These are phyloP conservation scores for Carassius auratus DNA, from an alignment of 2,113 vertebrate species.

Conservation along the genomic window DNA sequence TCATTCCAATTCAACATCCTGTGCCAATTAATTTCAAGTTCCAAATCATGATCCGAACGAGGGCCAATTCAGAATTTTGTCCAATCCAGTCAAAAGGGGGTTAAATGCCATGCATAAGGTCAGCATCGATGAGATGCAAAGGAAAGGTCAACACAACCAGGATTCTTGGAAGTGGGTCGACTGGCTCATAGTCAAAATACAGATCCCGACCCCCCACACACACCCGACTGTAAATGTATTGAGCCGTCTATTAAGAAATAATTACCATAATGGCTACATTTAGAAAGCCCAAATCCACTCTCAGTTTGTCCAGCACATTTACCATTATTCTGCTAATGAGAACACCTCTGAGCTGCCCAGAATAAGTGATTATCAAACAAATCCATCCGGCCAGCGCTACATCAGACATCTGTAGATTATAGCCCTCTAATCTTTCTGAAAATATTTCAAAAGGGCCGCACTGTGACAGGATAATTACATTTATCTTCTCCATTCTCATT, in stretches of 20 bases:
- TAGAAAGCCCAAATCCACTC: constrained; percentile 22
- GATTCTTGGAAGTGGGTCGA: constrained; percentile 9
- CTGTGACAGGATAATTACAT: constrained; percentile 35
- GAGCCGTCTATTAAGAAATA: not conserved
- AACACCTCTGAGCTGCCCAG: not conserved
- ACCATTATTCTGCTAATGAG: constrained; percentile 25
- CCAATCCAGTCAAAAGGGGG: not conserved
- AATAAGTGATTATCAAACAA: constrained; percentile 28
- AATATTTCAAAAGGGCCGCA: constrained; percentile 40
- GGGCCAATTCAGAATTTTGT: not conserved
- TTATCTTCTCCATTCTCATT: constrained; percentile 35
- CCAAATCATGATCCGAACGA: not conserved
- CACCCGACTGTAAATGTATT: not conserved
- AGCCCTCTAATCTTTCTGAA: constrained; percentile 37
- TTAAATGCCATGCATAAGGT: constrained; percentile 22
- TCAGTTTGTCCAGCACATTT: constrained; percentile 4
- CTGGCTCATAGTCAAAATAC: constrained; percentile 4
- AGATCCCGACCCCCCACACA: not conserved
- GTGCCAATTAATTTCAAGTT: not conserved
- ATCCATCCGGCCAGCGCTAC: constrained; percentile 18
- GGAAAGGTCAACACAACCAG: constrained; percentile 7
- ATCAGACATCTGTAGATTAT: constrained; percentile 38
- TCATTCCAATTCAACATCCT: not conserved
- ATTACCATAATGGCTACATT: constrained; percentile 24
- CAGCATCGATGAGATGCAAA: constrained; percentile 12